These are phyloP conservation scores for pig (Sus scrofa) DNA, from an alignment of 2,113 vertebrate species.

Conservation along the genomic window DNA sequence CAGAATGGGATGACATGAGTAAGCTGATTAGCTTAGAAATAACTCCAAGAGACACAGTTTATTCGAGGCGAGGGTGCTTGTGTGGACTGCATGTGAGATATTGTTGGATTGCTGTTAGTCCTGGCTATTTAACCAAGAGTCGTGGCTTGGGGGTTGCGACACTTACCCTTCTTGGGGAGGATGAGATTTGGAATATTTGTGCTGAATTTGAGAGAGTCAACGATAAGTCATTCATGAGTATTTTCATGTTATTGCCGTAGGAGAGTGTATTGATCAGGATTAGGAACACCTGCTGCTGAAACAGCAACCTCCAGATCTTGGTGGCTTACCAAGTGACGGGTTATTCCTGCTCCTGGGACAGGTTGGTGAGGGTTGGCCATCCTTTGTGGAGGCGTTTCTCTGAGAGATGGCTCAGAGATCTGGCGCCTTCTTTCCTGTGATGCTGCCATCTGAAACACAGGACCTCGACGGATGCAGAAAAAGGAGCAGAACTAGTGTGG, in stretches of 20 bases:
- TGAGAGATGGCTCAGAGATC: neutral
- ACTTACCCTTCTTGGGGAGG: neutral
- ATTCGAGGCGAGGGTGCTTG: neutral
- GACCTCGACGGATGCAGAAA: neutral
- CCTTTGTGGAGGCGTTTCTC: neutral
- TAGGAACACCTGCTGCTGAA: neutral
- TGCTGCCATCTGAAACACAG: rapidly evolving
- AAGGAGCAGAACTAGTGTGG: neutral
- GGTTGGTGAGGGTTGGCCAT: neutral
- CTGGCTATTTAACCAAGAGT: neutral
- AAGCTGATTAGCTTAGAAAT: neutral
- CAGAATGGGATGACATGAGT: neutral
- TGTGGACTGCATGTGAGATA: neutral
- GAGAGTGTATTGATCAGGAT: neutral
- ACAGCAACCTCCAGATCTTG: neutral
- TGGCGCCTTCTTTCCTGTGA: neutral
- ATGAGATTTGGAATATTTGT: neutral
- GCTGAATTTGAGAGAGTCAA: neutral
- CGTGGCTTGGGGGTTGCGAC: neutral
- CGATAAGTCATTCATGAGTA: neutral
- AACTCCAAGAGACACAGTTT: neutral
- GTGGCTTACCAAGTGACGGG: neutral
- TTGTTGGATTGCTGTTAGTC: neutral
- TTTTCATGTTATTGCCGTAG: neutral
- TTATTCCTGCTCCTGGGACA: neutral